Base-by-base conservation (phyloP, 23 tunicate species). In the Clavelina lepadiformis region DNA sequence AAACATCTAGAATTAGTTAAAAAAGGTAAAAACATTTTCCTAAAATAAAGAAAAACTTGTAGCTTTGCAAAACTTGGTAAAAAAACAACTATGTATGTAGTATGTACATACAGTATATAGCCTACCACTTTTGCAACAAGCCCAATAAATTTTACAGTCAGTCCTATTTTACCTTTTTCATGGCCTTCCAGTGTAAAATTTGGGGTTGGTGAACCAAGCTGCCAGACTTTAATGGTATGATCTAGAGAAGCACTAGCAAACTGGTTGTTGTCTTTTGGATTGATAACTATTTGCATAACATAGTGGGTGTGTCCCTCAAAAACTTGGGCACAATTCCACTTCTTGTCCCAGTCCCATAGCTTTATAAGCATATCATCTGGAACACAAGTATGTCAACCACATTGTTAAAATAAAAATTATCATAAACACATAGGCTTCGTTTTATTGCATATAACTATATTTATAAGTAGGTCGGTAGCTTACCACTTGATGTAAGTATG, bases 261-360 rank as follows among this genome's bases (percentile, higher is more conserved):
- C 63, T 89, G 94, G 65, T 94, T 94, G 80, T 82, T 89, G 73
- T 94, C 99, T 50, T 94, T 94, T 3, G 95, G 89, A 54, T 94
- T 94, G 31, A 94, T 86, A 0, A 94, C 99, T 51, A 94, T 82
- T 45, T 94, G 99, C 99, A 94, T 94, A 23, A 94, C 99, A 56
- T 94, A 94, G 59, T 94, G 99, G 38, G 91, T 72, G 81, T 94
- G 99, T 53, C 99, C 99, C 52, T 94, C 99, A 60, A 94, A 94
- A 25, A 94, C 82, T 65, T 94, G 99, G n/a, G 80, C 67, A 72
- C 96, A 86, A 37, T 28, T 31, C 95, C 95, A 94, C 50, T 94
- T 94, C 81, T 94, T 94, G 27, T 94, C 99, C 99, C 99, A 94
- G 46, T 94, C 86, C 99, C 99, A 94, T 15, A 94, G 69, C 35